Conservation (phyloP, 2,888 invertebrate species). For the Rhaphigaster nebulosa region DNA sequence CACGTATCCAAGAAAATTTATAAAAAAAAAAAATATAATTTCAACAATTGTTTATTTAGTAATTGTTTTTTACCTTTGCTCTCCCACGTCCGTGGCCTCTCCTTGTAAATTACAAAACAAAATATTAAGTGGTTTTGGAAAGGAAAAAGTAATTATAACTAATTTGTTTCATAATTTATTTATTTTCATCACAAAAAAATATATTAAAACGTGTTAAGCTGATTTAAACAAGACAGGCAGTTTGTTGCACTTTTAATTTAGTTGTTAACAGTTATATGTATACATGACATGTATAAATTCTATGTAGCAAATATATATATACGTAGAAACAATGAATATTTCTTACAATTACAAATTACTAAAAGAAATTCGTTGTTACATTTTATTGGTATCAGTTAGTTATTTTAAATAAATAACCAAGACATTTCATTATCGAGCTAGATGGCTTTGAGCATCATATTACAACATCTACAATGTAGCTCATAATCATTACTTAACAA, state of each 20-base stretch:
- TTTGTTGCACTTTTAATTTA: constrained; percentile 42
- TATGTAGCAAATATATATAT: constrained; percentile 57
- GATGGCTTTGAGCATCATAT: constrained; percentile 5
- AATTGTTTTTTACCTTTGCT: too few relatives aligned
- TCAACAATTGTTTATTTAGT: too few relatives aligned
- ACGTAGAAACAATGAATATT: constrained; percentile 26
- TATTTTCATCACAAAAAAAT: constrained; percentile 28
- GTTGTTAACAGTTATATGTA: background rate
- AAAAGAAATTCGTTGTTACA: constrained; percentile 49
- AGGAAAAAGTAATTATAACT: background rate
- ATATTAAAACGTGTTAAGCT: constrained; percentile 37
- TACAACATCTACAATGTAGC: background rate
- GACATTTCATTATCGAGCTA: background rate
- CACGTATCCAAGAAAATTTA: too few relatives aligned
- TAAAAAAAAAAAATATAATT: too few relatives aligned
- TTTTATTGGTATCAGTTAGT: background rate
- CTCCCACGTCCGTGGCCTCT: too few relatives aligned
- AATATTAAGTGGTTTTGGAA: too few relatives aligned
- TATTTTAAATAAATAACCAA: constrained; percentile 22
- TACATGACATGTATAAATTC: constrained; percentile 44
- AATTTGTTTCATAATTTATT: background rate
- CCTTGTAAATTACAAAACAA: too few relatives aligned
- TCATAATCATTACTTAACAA: background rate
- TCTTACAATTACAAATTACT: constrained; percentile 35
- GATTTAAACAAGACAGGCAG: constrained; percentile 29